Evolutionary conservation across 2,113 vertebrate species (phyloP).

Genomic region (Melanostigma gelatinosum): DNA sequence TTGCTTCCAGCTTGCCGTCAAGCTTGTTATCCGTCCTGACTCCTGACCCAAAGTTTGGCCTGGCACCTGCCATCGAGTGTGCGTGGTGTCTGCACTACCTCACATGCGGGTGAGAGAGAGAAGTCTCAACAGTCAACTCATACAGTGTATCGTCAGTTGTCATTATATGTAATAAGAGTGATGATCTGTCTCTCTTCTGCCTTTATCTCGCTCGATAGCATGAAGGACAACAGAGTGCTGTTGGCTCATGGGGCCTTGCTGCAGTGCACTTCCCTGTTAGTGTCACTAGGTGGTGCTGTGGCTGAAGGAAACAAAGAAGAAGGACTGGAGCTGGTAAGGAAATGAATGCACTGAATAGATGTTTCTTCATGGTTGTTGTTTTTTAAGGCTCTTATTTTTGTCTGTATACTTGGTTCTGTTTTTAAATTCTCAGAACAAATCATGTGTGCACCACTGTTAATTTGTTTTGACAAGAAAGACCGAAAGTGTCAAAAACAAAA

Average conservation of each 20-base stretch:
- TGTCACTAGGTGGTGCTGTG: conserved; percentile 84
- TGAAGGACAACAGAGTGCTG: conserved; percentile 73
- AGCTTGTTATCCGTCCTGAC: conserved; percentile 85
- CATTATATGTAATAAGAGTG: not conserved
- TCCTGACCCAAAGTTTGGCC: conserved; percentile 81
- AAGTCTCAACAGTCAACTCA: not conserved
- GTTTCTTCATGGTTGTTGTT: not conserved
- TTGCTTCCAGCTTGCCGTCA: conserved; percentile 85
- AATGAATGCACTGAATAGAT: not conserved
- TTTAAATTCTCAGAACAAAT: not conserved
- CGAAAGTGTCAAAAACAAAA: too few species aligned
- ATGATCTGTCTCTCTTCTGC: not conserved
- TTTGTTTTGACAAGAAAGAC: not conserved
- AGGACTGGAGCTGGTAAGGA: conserved; percentile 89
- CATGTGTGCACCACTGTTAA: not conserved
- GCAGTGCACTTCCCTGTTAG: conserved; percentile 83
- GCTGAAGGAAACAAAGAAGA: conserved; percentile 73
- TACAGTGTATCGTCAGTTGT: not conserved
- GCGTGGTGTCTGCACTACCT: conserved; percentile 97
- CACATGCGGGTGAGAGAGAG: conserved; percentile 85
- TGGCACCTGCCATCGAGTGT: conserved; percentile 89
- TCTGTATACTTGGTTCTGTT: not conserved
- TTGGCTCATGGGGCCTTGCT: conserved; percentile 81
- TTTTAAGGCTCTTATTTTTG: not conserved
- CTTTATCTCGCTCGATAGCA: conserved; percentile 72